Evolutionary conservation across 2,113 vertebrate genomes (phyloP), one percentile per base, ranked within the genome.

Genomic region (Brachypteracias leptosomus): DNA sequence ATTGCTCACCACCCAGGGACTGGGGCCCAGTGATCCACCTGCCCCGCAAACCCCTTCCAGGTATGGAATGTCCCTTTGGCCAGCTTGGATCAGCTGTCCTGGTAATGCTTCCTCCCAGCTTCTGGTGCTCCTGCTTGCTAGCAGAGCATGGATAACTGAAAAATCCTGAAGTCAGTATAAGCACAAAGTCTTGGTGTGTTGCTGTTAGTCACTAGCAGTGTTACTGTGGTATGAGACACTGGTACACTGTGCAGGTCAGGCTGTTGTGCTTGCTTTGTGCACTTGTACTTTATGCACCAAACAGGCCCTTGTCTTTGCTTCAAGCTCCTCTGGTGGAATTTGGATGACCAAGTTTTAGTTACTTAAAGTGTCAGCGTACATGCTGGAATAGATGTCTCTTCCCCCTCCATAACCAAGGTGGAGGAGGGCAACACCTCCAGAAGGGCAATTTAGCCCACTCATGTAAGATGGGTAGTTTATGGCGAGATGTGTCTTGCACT

Each of bases 171-270:
- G 19, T 59, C 35, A 59, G 57, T 11, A 28, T 28, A 52, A 52
- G 26, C 51, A 29, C 29, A 9, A 46, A 72, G 25, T 42, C 38
- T 76, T 42, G 22, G 3, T 0, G 0, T 4, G 25, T 16, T 68
- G 31, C 35, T 58, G 28, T 31, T 31, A 78, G 20, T 65, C 81
- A 22, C 4, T 16, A 28, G 12, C 28, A 46, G 21, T 4, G 12
- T 38, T 16, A 19, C 33, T 55, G 59, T 21, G 51, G 17, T 42
- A 62, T 0, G 0, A 67, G 68, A 55, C 20, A 12, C 20, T 24
- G 26, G 33, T 4, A 16, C 4, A 2, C 24, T 0, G 0, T 2
- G 1, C 36, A 20, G 4, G 12, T 44, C 68, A 65, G 44, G 6
- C 29, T 0, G 1, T 3, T 59, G n/a, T 24, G 18, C 13, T 70